Evolutionary conservation across 2,888 invertebrate species (phyloP).

Genomic region (Andrena chrysosceles): DNA sequence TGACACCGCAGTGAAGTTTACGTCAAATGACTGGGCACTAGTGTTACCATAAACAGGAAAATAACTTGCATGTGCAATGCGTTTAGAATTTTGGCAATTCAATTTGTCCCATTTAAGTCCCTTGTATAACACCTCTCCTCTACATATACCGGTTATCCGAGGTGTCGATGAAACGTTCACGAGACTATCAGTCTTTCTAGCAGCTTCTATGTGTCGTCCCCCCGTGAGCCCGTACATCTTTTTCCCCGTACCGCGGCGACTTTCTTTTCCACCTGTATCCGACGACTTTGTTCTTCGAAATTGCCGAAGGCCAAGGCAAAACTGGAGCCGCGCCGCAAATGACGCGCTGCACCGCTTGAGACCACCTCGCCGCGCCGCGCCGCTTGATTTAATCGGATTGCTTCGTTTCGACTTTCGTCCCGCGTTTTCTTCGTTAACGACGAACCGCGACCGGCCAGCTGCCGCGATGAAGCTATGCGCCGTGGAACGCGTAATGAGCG

Average conservation of each 20-base stretch:
- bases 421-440: conserved; percentile 64
- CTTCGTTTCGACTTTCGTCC: conserved; percentile 60
- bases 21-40: too few relatives aligned
- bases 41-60: too few relatives aligned
- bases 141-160: conserved; percentile 16
- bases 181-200: conserved; percentile 57
- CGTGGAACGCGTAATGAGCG: conserved; percentile 70
- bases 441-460: conserved; percentile 29
- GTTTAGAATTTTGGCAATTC: too few relatives aligned
- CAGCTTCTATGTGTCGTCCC: conserved; percentile 46
- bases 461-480: conserved; percentile 70
- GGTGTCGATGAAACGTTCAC: conserved; percentile 41
- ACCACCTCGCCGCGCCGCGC: conserved; percentile 17
- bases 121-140: too few relatives aligned
- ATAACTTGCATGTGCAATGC: too few relatives aligned
- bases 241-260: conserved; percentile 29
- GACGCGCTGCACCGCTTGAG: conserved; percentile 13
- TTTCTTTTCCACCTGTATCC: conserved; percentile 16
- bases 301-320: conserved; percentile 39
- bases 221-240: conserved; percentile 30
- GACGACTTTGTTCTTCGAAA: conserved; percentile 57
- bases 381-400: conserved; percentile 60
- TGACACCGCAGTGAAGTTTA: too few relatives aligned
- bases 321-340: conserved; percentile 37
- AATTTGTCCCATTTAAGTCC: too few relatives aligned